Evolutionary conservation across 2,113 vertebrate species (phyloP).

Genomic region (Pelusios castaneus): DNA sequence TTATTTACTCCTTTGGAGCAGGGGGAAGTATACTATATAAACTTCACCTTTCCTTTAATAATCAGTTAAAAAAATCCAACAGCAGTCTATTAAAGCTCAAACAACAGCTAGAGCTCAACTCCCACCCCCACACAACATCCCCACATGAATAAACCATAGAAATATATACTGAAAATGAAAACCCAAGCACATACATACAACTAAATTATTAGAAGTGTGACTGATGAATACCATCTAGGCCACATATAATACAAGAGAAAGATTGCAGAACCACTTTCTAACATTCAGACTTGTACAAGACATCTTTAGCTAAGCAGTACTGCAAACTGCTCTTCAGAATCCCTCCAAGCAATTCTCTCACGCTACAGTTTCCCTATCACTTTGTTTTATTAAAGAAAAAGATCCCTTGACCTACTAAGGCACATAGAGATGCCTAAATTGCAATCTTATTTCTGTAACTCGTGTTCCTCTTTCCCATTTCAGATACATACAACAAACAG

Average conservation of each 20-base stretch:
- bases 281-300: background rate
- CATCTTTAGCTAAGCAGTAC: background rate
- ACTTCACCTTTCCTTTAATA: background rate
- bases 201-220: background rate
- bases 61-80: background rate
- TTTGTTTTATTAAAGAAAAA: background rate
- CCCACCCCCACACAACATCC: background rate
- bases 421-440: background rate
- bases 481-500: background rate
- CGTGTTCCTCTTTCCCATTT: background rate
- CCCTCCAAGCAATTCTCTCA: background rate
- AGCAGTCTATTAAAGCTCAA: background rate
- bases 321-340: background rate
- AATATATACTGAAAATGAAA: background rate
- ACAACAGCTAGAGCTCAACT: background rate
- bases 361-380: background rate
- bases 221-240: background rate
- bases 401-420: background rate
- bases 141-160: background rate
- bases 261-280: background rate
- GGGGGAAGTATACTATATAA: background rate
- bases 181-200: background rate
- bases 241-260: background rate
- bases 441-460: background rate
- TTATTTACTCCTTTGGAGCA: background rate